Conservation (phyloP, 2,888 invertebrate genomes). For the Leptothorax acervorum region DNA sequence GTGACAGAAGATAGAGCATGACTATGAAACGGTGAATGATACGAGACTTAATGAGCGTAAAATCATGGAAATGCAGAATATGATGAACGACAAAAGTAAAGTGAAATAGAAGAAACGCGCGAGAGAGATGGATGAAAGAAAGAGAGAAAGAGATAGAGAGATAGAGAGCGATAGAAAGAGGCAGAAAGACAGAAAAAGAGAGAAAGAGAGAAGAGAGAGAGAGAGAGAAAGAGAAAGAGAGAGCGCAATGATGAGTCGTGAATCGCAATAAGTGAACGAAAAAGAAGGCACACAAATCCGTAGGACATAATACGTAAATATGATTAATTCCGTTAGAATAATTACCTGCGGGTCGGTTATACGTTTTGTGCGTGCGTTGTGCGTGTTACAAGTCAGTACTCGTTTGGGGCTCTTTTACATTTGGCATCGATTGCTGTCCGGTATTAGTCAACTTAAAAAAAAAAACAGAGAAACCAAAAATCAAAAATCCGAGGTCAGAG, state of each 20-base stretch:
- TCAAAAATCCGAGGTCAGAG: constrained; percentile 78
- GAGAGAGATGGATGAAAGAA: constrained; percentile 22
- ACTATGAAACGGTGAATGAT: constrained; percentile 47
- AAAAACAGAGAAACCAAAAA: constrained; percentile 83
- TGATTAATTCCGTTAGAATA: constrained; percentile 82
- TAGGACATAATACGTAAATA: constrained; percentile 65
- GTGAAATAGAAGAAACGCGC: constrained; percentile 61
- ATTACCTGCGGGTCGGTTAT: constrained; percentile 84
- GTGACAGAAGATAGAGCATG: constrained; percentile 55
- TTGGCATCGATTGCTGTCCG: constrained; percentile 84
- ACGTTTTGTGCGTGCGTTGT: constrained; percentile 84
- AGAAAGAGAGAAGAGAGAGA: constrained; percentile 39
- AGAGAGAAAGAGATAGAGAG: constrained; percentile 11
- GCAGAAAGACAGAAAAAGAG: background rate
- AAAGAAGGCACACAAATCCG: constrained; percentile 67
- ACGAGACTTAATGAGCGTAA: constrained; percentile 23
- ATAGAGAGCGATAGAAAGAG: constrained; percentile 8
- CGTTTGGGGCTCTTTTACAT: constrained; percentile 84
- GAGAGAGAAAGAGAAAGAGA: constrained; percentile 57
- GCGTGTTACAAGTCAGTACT: constrained; percentile 85
- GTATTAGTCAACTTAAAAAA: constrained; percentile 86
- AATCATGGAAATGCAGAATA: constrained; percentile 39
- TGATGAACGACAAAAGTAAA: constrained; percentile 55
- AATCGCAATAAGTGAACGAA: constrained; percentile 57
- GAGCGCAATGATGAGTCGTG: constrained; percentile 64